Evolutionary conservation across 2,113 vertebrate genomes (phyloP).

Genomic region (Pseudorectes ferrugineus): DNA sequence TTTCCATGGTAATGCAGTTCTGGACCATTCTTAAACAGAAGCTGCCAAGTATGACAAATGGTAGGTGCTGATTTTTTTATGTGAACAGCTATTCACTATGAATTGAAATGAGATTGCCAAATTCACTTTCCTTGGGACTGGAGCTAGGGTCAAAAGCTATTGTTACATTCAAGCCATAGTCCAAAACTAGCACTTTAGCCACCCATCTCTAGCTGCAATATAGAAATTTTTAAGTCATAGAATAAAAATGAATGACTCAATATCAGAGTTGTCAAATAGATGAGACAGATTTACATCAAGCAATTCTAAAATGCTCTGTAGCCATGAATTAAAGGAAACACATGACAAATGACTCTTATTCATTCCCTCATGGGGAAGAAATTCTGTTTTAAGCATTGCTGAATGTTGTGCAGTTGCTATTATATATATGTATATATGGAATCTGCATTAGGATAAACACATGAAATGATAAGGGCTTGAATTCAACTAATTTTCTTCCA

Average conservation of each 20-base stretch:
- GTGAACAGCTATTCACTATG: slow-evolving; percentile 51
- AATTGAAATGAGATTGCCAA: slow-evolving; percentile 57
- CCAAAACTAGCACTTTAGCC: neutral
- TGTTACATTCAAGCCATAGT: slow-evolving; percentile 1
- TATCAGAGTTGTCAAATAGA: slow-evolving; percentile 18
- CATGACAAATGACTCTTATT: slow-evolving; percentile 14
- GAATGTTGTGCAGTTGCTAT: slow-evolving; percentile 11
- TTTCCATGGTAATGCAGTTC: slow-evolving; percentile 62
- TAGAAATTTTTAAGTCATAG: slow-evolving; percentile 48
- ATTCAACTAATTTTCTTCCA: slow-evolving; percentile 20
- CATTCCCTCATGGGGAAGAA: slow-evolving; percentile 16
- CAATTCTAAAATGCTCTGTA: slow-evolving; percentile 45
- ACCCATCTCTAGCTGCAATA: slow-evolving; percentile 12
- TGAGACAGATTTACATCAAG: slow-evolving; percentile 35
- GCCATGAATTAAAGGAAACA: slow-evolving; percentile 42
- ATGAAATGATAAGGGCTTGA: neutral
- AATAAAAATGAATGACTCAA: slow-evolving; percentile 40
- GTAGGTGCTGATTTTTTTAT: slow-evolving; percentile 65
- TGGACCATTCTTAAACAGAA: slow-evolving; percentile 57
- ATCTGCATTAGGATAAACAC: neutral
- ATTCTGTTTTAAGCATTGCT: slow-evolving; percentile 43
- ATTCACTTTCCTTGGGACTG: slow-evolving; percentile 56
- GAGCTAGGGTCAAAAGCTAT: slow-evolving; percentile 35
- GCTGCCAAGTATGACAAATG: slow-evolving; percentile 57
- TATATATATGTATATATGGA: neutral